Evolutionary conservation across 1,140 invertebrate species (phyloP), one percentile per base, ranked within the genome.

Genomic region (Cydia pomonella): DNA sequence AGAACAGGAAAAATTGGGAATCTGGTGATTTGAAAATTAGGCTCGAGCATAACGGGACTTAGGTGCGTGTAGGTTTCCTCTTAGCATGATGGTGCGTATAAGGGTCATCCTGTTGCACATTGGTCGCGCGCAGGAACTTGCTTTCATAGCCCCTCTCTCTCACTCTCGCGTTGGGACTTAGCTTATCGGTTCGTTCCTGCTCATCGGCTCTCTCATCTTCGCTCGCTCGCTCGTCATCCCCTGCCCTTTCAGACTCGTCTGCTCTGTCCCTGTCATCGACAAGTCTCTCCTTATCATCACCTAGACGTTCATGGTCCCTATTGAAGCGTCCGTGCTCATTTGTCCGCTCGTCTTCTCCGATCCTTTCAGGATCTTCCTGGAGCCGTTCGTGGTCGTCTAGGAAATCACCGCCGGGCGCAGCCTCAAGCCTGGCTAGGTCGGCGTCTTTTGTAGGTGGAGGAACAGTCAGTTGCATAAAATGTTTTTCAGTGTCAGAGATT

Each of bases 151-250:
- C 86, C 18, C 84, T 83, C 77, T 90, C 91, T 29, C 78, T 80
- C 1, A 92, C 83, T 6, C 75, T 80, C 18, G 89, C 90, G 77
- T 86, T 87, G 12, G 90, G 89, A 53, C 87, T 87, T 47, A 92
- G 80, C 44, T 79, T 75, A 75, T 92, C 89, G 0, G 85, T 82
- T 9, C 87, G 79, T 72, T 92, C 90, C 21, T 72, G 73, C 53
- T 86, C 84, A 27, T 88, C 84, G 0, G 86, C 80, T 1, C 83
- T 77, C 41, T 82, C 90, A 6, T 76, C 76, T 16, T 85, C 84
- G 29, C 78, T 82, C 1, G 83, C 66, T 9, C 82, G 78, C 66
- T 88, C 88, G n/a, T 75, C 72, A 1, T 86, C 85, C 18, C 76
- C 78, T 1, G 73, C 75, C n/a, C 73, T 38, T 80, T 25, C 76